Conservation (phyloP, 2,888 invertebrate genomes). For the Chrysolina haemoptera region DNA sequence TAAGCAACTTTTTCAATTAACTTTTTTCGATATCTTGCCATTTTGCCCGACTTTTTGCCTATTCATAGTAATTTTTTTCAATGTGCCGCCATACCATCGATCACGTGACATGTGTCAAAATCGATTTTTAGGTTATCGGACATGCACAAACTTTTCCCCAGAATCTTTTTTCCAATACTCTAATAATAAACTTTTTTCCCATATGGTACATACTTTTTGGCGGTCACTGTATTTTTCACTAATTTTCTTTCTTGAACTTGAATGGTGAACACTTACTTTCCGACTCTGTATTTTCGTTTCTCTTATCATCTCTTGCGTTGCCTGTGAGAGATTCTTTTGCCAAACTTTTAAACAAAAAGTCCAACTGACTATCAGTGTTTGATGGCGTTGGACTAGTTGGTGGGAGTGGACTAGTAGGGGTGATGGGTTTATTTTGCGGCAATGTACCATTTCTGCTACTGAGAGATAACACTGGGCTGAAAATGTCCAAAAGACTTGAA, state of each 20-base stretch:
- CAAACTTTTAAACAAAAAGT: constrained; percentile 83
- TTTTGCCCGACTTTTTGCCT: too few relatives aligned
- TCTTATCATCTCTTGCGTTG: constrained; percentile 71
- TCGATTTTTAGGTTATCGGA: too few relatives aligned
- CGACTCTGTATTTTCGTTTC: constrained; percentile 73
- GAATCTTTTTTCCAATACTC: too few relatives aligned
- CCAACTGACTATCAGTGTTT: constrained; percentile 73
- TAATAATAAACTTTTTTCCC: too few relatives aligned
- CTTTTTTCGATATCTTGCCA: too few relatives aligned
- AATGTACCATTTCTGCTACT: constrained; percentile 68
- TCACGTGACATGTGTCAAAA: too few relatives aligned
- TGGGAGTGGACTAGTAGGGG: constrained; percentile 50
- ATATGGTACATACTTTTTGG: too few relatives aligned
- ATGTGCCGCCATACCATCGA: too few relatives aligned
- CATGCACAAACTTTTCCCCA: too few relatives aligned
- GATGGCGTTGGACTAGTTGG: constrained; percentile 63
- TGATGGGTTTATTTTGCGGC: constrained; percentile 60
- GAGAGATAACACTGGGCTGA: constrained; percentile 69
- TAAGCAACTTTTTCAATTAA: too few relatives aligned
- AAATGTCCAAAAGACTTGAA: constrained; percentile 49
- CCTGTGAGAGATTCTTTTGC: constrained; percentile 78
- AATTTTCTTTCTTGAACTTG: background rate
- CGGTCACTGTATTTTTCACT: constrained; percentile 6
- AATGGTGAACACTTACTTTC: constrained; percentile 60
- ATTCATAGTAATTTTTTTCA: too few relatives aligned